Percentiles rank a stretch among this genome's conserved stretches.
phyloP scores from a whole-genome alignment of 2,888 invertebrate species.

The Geotrupes spiniger region DNA sequence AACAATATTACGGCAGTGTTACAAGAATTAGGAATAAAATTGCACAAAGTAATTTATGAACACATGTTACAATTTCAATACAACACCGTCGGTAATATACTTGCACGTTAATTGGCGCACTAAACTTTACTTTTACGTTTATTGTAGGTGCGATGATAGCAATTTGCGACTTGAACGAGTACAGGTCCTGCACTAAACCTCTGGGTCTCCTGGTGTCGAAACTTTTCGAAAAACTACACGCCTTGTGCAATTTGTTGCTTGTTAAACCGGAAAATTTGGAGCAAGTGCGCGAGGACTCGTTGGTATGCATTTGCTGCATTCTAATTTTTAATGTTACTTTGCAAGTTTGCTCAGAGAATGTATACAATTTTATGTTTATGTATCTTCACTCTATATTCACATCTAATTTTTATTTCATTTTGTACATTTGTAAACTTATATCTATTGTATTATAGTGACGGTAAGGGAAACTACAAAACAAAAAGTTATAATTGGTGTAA shows the following conservation, averaged over 20 bases:
- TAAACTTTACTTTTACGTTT: too few species aligned
- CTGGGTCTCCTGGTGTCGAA: constrained; percentile 75
- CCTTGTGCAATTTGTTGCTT: constrained; percentile 90
- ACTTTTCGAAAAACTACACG: constrained; percentile 94
- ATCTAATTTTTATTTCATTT: too few species aligned
- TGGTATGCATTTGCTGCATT: constrained; percentile 61
- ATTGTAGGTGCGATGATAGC: constrained; percentile 91
- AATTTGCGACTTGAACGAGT: constrained; percentile 97
- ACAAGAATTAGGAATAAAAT: constrained; percentile 85
- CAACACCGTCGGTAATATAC: constrained; percentile 75
- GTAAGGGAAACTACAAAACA: too few species aligned
- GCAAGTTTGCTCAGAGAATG: neutral
- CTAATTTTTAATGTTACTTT: neutral
- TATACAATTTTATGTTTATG: constrained; percentile 1
- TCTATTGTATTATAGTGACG: too few species aligned
- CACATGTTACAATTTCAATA: constrained; percentile 94
- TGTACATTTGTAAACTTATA: too few species aligned
- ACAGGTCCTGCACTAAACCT: constrained; percentile 81
- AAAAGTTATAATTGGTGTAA: too few species aligned
- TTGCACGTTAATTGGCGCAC: neutral
- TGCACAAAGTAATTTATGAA: constrained; percentile 91
- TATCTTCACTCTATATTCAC: too few species aligned
- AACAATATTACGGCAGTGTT: constrained; percentile 85
- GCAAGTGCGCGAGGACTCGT: constrained; percentile 92
- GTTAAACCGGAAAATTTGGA: constrained; percentile 95